These are phyloP conservation scores for Tetropium fuscum DNA, from an alignment of 2,888 invertebrate species.

Conservation along the genomic window DNA sequence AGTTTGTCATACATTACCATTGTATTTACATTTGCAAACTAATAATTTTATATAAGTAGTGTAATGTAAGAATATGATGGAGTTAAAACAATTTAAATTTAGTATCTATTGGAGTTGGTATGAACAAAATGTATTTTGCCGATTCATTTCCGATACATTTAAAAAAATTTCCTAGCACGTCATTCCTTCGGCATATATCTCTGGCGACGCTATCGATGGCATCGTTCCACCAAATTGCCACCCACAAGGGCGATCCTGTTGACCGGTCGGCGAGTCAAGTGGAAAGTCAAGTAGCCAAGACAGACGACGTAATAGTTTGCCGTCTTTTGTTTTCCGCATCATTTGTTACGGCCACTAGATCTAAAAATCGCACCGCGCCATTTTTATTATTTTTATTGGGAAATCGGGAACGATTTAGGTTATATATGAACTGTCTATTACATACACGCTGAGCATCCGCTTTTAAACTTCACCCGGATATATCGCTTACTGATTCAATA, in stretches of 20 bases:
- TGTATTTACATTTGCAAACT: too few species aligned
- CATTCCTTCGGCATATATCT: conserved; percentile 13
- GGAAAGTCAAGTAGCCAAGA: conserved; percentile 40
- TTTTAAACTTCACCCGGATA: not conserved
- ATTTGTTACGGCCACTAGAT: conserved; percentile 48
- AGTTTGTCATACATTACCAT: too few species aligned
- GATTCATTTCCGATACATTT: conserved; percentile 1
- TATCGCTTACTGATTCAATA: conserved; percentile 4
- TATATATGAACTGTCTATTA: conserved; percentile 44
- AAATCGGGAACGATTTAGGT: conserved; percentile 42
- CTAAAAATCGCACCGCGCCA: conserved; percentile 43
- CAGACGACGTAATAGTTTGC: conserved; percentile 48
- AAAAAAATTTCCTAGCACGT: conserved; percentile 3
- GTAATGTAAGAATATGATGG: too few species aligned
- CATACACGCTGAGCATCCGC: conserved; percentile 24
- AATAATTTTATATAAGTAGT: too few species aligned
- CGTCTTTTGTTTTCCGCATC: conserved; percentile 50
- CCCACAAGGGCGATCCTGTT: conserved; percentile 19
- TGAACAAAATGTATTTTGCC: conserved; percentile 17
- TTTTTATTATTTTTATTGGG: conserved; percentile 39
- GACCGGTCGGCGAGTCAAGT: conserved; percentile 21
- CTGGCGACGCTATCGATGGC: conserved; percentile 14
- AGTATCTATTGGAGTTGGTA: too few species aligned
- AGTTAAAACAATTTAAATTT: too few species aligned
- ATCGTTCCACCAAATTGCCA: conserved; percentile 18